Conservation (phyloP, 1,140 invertebrate species). For the Bombyx mandarina region DNA sequence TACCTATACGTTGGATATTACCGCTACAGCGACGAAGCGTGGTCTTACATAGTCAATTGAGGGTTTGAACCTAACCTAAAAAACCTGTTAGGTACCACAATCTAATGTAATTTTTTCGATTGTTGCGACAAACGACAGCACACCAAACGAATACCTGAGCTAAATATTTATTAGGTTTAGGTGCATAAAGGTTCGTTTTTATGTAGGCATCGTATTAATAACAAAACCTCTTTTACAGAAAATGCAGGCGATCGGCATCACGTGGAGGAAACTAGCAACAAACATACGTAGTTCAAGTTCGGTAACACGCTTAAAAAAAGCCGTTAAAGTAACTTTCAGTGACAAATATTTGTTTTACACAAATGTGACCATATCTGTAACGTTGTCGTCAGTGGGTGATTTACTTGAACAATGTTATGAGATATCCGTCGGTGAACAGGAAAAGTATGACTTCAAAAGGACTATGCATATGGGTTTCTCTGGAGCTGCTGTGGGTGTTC, state of each 20-base stretch:
- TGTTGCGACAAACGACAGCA: too few species aligned
- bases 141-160: too few species aligned
- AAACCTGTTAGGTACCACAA: too few species aligned
- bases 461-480: constrained; percentile 85
- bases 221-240: constrained; percentile 23
- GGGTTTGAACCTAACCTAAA: too few species aligned
- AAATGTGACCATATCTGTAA: constrained; percentile 86
- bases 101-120: too few species aligned
- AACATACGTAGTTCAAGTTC: constrained; percentile 26
- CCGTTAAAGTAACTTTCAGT: constrained; percentile 73
- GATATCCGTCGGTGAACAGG: constrained; percentile 75
- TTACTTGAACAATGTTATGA: constrained; percentile 89
- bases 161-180: too few species aligned
- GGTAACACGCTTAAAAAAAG: constrained; percentile 26
- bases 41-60: too few species aligned
- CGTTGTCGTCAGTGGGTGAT: constrained; percentile 85
- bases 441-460: constrained; percentile 76
- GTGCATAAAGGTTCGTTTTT: too few species aligned
- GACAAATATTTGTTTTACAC: constrained; percentile 85
- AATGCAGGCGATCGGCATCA: constrained; percentile 48
- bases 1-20: too few species aligned
- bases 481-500: constrained; percentile 83
- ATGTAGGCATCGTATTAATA: too few species aligned
- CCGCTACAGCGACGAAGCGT: too few species aligned
- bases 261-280: constrained; percentile 41